Evolutionary conservation across 2,888 invertebrate genomes (phyloP), one percentile per base, ranked within the genome.

Genomic region (Chymomyza caudatula): DNA sequence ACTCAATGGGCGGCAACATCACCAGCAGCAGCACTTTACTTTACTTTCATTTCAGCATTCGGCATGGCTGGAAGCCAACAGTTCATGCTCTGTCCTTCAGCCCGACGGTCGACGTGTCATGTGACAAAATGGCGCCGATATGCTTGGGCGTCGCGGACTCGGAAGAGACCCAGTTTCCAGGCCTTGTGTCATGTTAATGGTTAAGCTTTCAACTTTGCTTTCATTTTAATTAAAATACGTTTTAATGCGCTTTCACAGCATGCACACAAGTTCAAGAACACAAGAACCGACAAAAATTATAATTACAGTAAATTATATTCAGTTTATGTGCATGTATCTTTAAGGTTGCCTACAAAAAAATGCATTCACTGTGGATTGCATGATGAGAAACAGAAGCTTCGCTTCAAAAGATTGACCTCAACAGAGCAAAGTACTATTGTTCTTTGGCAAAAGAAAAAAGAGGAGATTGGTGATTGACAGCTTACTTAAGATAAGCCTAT

Each of bases 181-280:
- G 47, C 58, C 58, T 52, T 60, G 60, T 68, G 69, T 52, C 77
- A 74, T 63, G 64, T 72, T 63, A 63, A 76, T 67, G 67, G 67
- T 65, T 17, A 62, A 76, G 79, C 77, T 63, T 62, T 72, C 77
- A 85, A 73, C 73, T 77, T 85, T 82, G 80, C 85, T 83, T 86
- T 79, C 74, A 54, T 79, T 82, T 86, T 83, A 83, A 83, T 83
- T 83, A 86, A 86, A 82, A 47, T 75, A 69, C 65, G 65, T 74
- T 85, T 85, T 85, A 85, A 83, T 86, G 86, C 85, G 86, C 60
- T 70, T 37, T 17, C 44, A 57, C 22, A 47, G 29, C 49, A 51
- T 13, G 19, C 57, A 20, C 15, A 17, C 60, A 61, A 61, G 60
- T 53, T 61, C 29, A 61, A 61, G 49, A 23, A 29, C 29, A 37